A percentile compares a stretch with the other conserved stretches of the same genome.
Evolutionary conservation across 2,888 invertebrate genomes (phyloP).

Genomic region (Ormyrus rosae): DNA sequence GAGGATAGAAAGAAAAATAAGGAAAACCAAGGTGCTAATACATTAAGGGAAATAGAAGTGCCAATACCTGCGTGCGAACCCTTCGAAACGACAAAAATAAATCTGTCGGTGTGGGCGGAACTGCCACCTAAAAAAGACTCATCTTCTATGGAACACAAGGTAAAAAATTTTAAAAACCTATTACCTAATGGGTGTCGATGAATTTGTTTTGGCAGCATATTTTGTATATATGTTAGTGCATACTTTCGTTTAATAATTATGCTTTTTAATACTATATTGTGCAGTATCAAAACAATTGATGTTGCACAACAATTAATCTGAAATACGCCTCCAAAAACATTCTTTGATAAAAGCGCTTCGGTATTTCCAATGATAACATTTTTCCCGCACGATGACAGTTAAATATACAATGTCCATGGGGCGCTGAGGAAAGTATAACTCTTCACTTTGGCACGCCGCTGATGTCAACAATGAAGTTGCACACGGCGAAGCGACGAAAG

Average conservation of each 20-base stretch:
- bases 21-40: constrained; percentile 61
- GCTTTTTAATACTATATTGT: too few relatives aligned
- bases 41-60: constrained; percentile 67
- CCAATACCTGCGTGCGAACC: constrained; percentile 77
- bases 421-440: constrained; percentile 83
- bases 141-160: constrained; percentile 85
- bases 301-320: too few relatives aligned
- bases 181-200: not conserved
- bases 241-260: too few relatives aligned
- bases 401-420: constrained; percentile 89
- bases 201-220: too few relatives aligned
- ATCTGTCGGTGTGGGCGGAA: constrained; percentile 84
- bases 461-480: constrained; percentile 86
- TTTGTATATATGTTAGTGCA: too few relatives aligned
- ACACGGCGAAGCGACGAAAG: constrained; percentile 90
- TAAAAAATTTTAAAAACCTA: constrained; percentile 63
- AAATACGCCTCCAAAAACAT: too few relatives aligned
- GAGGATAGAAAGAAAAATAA: constrained; percentile 71
- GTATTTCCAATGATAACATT: not conserved
- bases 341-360: too few relatives aligned
- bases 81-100: constrained; percentile 81
- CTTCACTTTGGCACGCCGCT: constrained; percentile 91
- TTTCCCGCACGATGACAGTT: constrained; percentile 75
- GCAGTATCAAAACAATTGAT: too few relatives aligned
- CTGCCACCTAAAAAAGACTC: constrained; percentile 84